Percentiles rank a stretch among this genome's conserved stretches.
Conservation (phyloP, 2,888 invertebrate species). For the Ophion costatus region DNA sequence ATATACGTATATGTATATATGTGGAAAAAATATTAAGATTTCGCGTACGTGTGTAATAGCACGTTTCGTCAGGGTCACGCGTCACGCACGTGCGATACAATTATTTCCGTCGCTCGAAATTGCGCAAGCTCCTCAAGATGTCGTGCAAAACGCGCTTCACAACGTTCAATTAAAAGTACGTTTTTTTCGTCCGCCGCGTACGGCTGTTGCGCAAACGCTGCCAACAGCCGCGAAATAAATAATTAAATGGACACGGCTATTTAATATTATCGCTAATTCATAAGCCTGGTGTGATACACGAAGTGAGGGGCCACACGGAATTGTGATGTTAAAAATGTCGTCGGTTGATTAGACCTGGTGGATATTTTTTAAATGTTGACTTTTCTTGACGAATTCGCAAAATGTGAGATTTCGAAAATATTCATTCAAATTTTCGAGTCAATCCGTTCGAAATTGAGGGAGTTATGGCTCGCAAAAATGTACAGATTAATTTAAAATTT, state of each 20-base stretch:
- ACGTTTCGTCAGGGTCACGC: constrained; percentile 34
- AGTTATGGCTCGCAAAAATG: too few relatives aligned
- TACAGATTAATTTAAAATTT: too few relatives aligned
- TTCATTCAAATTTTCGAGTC: too few relatives aligned
- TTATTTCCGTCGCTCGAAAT: constrained; percentile 27
- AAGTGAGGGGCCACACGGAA: too few relatives aligned
- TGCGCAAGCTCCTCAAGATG: constrained; percentile 13
- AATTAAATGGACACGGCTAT: neutral
- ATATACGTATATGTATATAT: neutral
- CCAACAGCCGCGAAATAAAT: neutral
- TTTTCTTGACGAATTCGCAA: too few relatives aligned
- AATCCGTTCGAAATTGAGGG: too few relatives aligned
- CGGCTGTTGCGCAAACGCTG: neutral
- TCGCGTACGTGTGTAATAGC: neutral
- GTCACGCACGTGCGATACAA: constrained; percentile 31
- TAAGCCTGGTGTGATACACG: neutral
- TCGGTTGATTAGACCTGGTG: neutral
- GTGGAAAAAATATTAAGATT: constrained; percentile 10
- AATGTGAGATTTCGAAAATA: too few relatives aligned
- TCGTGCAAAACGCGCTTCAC: constrained; percentile 5
- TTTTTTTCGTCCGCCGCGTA: neutral
- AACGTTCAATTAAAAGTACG: constrained; percentile 25
- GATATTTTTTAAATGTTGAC: too few relatives aligned
- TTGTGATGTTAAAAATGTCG: neutral
- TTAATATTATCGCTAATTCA: neutral